A percentile compares a stretch with the other conserved stretches of the same genome.
These are phyloP conservation scores for Formica aserva DNA, from an alignment of 2,888 invertebrate genomes.

Conservation along the genomic window DNA sequence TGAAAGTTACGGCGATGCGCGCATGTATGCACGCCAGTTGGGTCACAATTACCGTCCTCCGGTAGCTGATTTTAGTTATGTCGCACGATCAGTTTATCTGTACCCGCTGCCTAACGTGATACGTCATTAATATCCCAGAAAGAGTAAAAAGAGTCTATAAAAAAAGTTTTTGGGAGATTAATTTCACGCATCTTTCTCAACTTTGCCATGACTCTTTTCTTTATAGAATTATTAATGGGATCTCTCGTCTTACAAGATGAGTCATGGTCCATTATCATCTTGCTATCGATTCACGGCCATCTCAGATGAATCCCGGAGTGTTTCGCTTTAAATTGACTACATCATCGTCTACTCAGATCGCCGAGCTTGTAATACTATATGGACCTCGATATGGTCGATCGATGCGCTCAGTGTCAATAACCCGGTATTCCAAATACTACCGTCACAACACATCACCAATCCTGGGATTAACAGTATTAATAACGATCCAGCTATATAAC, in stretches of 20 bases:
- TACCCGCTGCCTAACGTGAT: slow-evolving; percentile 9
- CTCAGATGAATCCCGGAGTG: slow-evolving; percentile 21
- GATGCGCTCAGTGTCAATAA: slow-evolving; percentile 37
- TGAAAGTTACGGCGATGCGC: slow-evolving; percentile 67
- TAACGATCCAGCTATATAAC: slow-evolving; percentile 32
- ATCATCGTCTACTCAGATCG: slow-evolving; percentile 13
- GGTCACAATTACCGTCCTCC: slow-evolving; percentile 65
- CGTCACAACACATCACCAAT: slow-evolving; percentile 28
- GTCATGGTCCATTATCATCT: slow-evolving; percentile 4
- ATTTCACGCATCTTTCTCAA: neutral
- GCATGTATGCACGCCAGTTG: slow-evolving; percentile 53
- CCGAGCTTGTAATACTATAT: neutral
- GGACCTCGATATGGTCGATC: slow-evolving; percentile 10
- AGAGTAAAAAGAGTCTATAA: neutral
- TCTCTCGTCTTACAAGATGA: neutral
- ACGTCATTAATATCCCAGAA: neutral
- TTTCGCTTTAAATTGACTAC: slow-evolving; percentile 20
- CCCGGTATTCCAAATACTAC: slow-evolving; percentile 25
- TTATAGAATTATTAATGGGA: neutral
- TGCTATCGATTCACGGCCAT: slow-evolving; percentile 13
- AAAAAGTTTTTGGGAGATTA: neutral
- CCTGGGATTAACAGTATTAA: slow-evolving; percentile 46
- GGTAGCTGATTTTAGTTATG: slow-evolving; percentile 52
- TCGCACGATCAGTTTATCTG: slow-evolving; percentile 40
- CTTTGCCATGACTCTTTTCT: neutral